phyloP scores from a whole-genome alignment of 2,113 vertebrate species.

The Istiophorus platypterus region DNA sequence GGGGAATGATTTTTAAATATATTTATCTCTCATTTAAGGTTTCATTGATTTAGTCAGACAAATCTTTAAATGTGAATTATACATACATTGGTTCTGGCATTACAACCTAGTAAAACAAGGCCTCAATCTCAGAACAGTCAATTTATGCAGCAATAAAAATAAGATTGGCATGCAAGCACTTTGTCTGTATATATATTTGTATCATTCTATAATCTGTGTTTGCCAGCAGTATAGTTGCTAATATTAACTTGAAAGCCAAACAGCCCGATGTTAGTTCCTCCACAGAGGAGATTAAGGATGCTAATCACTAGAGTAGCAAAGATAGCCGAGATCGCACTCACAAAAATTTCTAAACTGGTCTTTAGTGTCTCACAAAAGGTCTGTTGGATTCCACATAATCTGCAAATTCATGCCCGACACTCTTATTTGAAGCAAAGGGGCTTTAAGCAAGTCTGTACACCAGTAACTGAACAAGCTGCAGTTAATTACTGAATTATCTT shows the following conservation, averaged over 20 bases:
- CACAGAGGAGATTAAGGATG: constrained; percentile 49
- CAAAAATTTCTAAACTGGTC: constrained; percentile 49
- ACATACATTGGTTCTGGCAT: background rate
- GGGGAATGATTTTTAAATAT: background rate
- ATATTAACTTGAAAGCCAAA: constrained; percentile 51
- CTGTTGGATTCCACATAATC: constrained; percentile 37
- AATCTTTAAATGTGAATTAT: constrained; percentile 1
- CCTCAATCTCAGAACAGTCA: background rate
- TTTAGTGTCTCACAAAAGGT: constrained; percentile 26
- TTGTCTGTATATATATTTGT: background rate
- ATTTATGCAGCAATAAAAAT: background rate
- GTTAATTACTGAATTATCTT: background rate
- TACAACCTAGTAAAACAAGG: background rate
- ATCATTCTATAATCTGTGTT: constrained; percentile 16
- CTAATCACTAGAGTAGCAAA: constrained; percentile 39
- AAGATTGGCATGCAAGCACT: background rate
- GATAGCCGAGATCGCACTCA: constrained; percentile 35
- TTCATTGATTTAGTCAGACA: background rate
- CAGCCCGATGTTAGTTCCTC: constrained; percentile 56
- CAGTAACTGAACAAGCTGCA: constrained; percentile 20
- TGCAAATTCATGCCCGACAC: constrained; percentile 22
- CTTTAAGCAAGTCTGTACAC: constrained; percentile 9
- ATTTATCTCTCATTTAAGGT: background rate
- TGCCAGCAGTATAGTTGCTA: constrained; percentile 43
- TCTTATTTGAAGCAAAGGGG: background rate